Base-by-base conservation (phyloP, 1,140 invertebrate species). In the Trachymyrmex septentrionalis region DNA sequence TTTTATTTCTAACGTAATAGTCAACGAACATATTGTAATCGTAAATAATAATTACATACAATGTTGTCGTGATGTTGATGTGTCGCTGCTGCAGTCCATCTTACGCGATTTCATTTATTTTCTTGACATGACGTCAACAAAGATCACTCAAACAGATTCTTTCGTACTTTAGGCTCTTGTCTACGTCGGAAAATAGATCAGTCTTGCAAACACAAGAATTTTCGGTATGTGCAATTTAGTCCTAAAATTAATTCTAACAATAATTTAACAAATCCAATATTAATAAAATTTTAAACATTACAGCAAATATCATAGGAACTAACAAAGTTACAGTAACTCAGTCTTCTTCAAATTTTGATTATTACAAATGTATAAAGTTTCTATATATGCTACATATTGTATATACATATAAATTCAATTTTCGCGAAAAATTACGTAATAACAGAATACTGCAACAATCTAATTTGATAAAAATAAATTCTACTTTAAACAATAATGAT, bases 1-100 rank as follows among this genome's bases (percentile, higher is more conserved):
- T 80, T 93, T 93, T 93, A 92, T 93, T 93, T 93, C 92, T 93
- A 93, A 93, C 92, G 88, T 92, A 93, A 93, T 92, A 93, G 84
- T 93, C 92, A 93, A 93, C 93, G 91, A 93, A 93, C 91, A 93
- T 92, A 91, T 92, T 90, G 92, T 88, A 93, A 92, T 92, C 81
- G 86, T 92, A 93, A 91, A 89, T 91, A 90, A 93, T 92, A 89
- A 92, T 92, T 90, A 90, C 91, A 92, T 92, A 91, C 89, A 93
- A 86, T 90, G 73, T 88, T 53, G 71, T 48, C 57, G 71, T 61
- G 53, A 61, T 89, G 24, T 27, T 78, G 53, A 44, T 27, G 30
- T 64, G 48, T 87, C 73, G 30, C 53, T 44, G 66, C 21, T 81
- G 64, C 63, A 50, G 44, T 67, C 14, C 3, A 6, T 61, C 27